Percentiles rank a stretch among this genome's conserved stretches.
Conservation (phyloP, 2,888 invertebrate genomes). For the Polyommatus icarus region DNA sequence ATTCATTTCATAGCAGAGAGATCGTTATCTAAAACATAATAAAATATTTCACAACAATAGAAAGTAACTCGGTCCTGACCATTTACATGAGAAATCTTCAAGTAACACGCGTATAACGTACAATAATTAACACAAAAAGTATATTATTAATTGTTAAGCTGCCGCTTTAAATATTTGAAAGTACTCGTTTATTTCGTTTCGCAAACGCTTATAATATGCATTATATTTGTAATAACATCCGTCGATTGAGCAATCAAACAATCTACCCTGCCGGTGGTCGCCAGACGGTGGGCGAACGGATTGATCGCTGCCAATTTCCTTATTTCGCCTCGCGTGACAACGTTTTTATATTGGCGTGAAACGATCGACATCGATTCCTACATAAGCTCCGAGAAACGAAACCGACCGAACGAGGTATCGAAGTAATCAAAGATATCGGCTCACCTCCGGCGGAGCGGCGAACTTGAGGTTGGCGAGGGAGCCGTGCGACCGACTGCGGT, state of each 20-base stretch:
- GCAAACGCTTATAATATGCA: neutral
- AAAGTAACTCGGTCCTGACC: conserved; percentile 27
- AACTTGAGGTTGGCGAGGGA: conserved; percentile 95
- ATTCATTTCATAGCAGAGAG: neutral
- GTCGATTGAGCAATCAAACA: neutral
- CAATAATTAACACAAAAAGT: conserved; percentile 29
- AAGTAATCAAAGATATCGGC: conserved; percentile 40
- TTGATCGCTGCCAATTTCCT: neutral
- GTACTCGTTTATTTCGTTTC: conserved; percentile 12
- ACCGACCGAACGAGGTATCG: neutral
- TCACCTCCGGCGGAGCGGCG: conserved; percentile 85
- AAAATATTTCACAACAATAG: conserved; percentile 26
- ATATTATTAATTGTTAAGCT: conserved; percentile 16
- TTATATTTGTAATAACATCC: conserved; percentile 11
- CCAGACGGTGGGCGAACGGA: neutral
- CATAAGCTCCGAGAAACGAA: neutral
- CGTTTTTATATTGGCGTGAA: conserved; percentile 10
- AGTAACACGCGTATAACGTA: conserved; percentile 29
- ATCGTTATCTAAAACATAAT: neutral
- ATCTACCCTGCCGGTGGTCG: neutral
- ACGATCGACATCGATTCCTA: conserved; percentile 18
- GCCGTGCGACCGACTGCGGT: conserved; percentile 94
- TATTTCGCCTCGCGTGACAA: conserved; percentile 6
- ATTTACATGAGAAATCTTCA: conserved; percentile 30
- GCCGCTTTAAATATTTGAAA: conserved; percentile 23